A percentile compares a stretch with the other conserved stretches of the same genome.
These are phyloP conservation scores for Drosophila repletoides DNA, from an alignment of 1,140 invertebrate species.

Conservation along the genomic window DNA sequence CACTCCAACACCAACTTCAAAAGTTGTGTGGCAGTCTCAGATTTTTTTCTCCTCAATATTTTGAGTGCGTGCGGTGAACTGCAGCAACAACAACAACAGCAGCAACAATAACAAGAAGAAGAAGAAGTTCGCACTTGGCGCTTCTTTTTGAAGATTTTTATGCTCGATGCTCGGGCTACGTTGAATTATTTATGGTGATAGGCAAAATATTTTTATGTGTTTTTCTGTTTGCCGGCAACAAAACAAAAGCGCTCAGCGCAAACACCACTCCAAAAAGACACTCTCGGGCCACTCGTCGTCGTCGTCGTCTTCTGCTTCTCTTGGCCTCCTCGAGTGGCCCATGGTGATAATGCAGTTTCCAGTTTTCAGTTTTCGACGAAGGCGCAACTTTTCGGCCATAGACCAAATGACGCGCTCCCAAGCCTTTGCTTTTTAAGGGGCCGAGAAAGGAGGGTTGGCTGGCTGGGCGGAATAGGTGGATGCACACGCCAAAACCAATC, in stretches of 20 bases:
- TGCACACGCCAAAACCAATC: constrained; percentile 48
- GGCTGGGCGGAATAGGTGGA: constrained; percentile 4
- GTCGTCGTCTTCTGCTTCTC: constrained; percentile 7
- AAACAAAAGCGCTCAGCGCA: constrained; percentile 64
- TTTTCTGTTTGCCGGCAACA: constrained; percentile 62
- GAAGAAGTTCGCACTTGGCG: constrained; percentile 70
- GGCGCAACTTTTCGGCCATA: constrained; percentile 39
- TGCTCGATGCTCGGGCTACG: constrained; percentile 34
- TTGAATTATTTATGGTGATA: constrained; percentile 81
- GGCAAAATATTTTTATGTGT: constrained; percentile 76
- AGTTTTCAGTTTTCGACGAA: constrained; percentile 35
- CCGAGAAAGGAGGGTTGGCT: not conserved
- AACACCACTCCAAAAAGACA: constrained; percentile 72
- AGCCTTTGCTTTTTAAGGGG: constrained; percentile 13
- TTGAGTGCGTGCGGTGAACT: constrained; percentile 67
- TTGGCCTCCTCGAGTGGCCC: constrained; percentile 43
- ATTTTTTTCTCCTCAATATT: constrained; percentile 54
- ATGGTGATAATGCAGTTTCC: constrained; percentile 77
- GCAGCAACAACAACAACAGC: constrained; percentile 36
- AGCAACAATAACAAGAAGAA: constrained; percentile 5
- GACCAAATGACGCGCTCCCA: constrained; percentile 43
- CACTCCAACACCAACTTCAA: constrained; percentile 52
- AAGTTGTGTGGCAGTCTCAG: constrained; percentile 49
- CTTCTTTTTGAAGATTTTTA: constrained; percentile 78
- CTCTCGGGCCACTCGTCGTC: constrained; percentile 64